Evolutionary conservation across 2,797 vertebrate genomes (phyloP).

Genomic region (Syncerus caffer): DNA sequence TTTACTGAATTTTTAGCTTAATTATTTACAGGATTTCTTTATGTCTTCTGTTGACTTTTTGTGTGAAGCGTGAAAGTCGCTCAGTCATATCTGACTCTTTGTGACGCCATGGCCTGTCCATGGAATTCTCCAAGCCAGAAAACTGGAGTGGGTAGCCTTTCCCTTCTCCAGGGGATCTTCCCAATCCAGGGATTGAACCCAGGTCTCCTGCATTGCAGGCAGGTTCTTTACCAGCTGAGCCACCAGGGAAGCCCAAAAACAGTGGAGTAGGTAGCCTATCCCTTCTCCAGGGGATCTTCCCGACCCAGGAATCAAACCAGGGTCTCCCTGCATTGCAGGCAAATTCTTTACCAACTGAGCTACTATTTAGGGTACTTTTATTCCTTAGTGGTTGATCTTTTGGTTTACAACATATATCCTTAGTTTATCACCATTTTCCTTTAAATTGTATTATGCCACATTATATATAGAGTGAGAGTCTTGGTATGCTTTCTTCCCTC

Average conservation of each 20-base stretch:
- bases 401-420: not conserved
- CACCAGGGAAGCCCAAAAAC: not conserved
- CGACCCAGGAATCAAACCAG: rapidly evolving
- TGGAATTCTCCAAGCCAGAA: not conserved
- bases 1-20: not conserved
- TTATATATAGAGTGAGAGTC: not conserved
- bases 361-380: not conserved
- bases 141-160: not conserved
- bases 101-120: not conserved
- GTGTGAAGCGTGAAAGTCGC: not conserved
- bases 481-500: not conserved
- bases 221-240: not conserved
- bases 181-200: not conserved
- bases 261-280: not conserved
- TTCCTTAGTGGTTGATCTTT: not conserved
- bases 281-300: not conserved
- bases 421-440: not conserved
- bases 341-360: not conserved
- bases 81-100: not conserved
- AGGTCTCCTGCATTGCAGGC: not conserved
- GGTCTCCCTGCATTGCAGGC: not conserved
- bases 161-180: not conserved
- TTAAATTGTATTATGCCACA: not conserved
- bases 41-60: not conserved
- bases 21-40: not conserved